Conservation (phyloP, 2,113 vertebrate species). For the Apodemus speciosus region DNA sequence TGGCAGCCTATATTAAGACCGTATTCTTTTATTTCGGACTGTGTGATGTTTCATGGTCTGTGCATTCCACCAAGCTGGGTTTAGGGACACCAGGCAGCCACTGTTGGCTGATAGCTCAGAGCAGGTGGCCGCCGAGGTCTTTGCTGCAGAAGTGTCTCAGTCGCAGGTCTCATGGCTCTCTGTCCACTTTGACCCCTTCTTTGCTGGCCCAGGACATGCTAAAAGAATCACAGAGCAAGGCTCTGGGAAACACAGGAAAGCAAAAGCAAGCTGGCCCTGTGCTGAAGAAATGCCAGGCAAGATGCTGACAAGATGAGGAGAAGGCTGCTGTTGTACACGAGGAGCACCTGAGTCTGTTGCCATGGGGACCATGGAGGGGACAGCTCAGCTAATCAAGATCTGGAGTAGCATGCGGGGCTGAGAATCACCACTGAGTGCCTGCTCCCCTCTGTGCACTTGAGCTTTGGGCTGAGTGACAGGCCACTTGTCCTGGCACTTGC, state of each 20-base stretch:
- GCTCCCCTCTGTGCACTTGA: rapidly evolving
- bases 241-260: neutral
- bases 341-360: neutral
- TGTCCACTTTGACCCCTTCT: neutral
- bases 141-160: neutral
- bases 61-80: rapidly evolving
- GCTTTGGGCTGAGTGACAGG: neutral
- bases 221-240: neutral
- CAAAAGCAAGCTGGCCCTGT: neutral
- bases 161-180: rapidly evolving
- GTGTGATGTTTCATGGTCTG: neutral
- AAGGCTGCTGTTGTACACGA: neutral
- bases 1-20: too few relatives aligned
- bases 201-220: rapidly evolving
- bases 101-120: neutral
- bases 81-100: neutral
- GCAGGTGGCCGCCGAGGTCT: neutral
- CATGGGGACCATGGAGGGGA: neutral
- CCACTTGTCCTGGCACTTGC: neutral
- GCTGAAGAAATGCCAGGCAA: neutral
- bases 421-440: neutral
- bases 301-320: neutral
- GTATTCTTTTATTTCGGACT: neutral
- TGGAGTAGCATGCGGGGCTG: neutral
- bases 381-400: neutral